These are phyloP conservation scores for Drosophila gunungcola DNA, from an alignment of 1,140 invertebrate species.

Conservation along the genomic window DNA sequence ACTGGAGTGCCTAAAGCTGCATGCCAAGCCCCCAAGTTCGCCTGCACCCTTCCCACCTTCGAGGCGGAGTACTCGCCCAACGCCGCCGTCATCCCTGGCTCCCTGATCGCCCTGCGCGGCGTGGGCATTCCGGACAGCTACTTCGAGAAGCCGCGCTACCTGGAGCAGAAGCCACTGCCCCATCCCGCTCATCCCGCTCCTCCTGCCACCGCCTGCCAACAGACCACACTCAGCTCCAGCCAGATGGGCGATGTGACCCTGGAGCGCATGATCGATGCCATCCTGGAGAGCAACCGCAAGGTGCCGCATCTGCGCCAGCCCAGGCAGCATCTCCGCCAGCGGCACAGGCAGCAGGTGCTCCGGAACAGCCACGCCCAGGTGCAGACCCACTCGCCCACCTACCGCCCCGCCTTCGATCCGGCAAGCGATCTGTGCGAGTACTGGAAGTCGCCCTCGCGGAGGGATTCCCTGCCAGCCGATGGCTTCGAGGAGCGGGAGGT, in stretches of 20 bases:
- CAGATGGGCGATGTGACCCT: constrained; percentile 80
- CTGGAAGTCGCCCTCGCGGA: constrained; percentile 50
- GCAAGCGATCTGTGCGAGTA: constrained; percentile 73
- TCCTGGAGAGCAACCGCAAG: constrained; percentile 76
- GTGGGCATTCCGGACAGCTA: constrained; percentile 80
- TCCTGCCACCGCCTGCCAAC: constrained; percentile 2
- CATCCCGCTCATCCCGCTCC: neutral
- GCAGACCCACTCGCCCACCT: constrained; percentile 53
- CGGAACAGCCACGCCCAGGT: neutral
- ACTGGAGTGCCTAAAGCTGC: neutral
- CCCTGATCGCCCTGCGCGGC: constrained; percentile 75
- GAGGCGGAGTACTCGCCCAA: constrained; percentile 80
- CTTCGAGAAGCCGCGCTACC: constrained; percentile 81
- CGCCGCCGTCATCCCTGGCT: constrained; percentile 65
- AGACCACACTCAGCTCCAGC: constrained; percentile 67
- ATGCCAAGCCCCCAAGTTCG: constrained; percentile 24
- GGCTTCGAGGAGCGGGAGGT: constrained; percentile 71
- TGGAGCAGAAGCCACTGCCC: constrained; percentile 47
- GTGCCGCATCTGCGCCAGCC: constrained; percentile 21
- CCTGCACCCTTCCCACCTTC: constrained; percentile 68
- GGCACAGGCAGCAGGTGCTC: constrained; percentile 16
- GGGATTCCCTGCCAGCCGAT: constrained; percentile 22
- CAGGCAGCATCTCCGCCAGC: constrained; percentile 20
- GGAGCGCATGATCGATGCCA: constrained; percentile 84
- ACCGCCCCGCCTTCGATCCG: constrained; percentile 71